Conservation (phyloP, 2,888 invertebrate genomes). For the Cataglyphis rosenhaueri region DNA sequence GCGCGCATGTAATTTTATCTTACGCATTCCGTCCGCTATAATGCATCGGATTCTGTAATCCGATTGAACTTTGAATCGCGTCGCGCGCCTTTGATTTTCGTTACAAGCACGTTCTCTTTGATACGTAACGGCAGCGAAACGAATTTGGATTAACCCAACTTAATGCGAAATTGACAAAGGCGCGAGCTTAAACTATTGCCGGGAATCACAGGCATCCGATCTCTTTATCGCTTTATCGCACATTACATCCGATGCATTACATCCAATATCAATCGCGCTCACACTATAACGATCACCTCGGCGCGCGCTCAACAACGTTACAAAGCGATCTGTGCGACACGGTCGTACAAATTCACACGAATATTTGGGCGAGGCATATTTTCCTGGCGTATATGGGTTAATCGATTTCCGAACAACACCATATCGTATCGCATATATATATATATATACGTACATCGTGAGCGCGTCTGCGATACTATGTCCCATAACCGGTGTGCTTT, state of each 20-base stretch:
- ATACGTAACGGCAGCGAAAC: constrained; percentile 37
- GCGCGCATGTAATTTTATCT: constrained; percentile 21
- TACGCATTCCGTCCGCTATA: constrained; percentile 33
- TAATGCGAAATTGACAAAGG: constrained; percentile 54
- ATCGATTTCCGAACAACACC: constrained; percentile 50
- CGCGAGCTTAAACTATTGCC: constrained; percentile 42
- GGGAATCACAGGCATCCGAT: constrained; percentile 38
- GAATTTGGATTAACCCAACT: constrained; percentile 49
- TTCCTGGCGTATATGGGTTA: constrained; percentile 41
- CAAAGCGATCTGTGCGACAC: constrained; percentile 49
- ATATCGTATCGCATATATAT: constrained; percentile 17
- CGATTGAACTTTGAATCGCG: constrained; percentile 28
- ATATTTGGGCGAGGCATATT: constrained; percentile 48
- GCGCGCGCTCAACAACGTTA: constrained; percentile 28
- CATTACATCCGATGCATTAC: constrained; percentile 32
- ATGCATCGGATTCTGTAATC: constrained; percentile 36
- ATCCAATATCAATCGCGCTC: constrained; percentile 37
- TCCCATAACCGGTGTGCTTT: constrained; percentile 37
- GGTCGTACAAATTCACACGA: constrained; percentile 27
- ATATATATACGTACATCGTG: constrained; percentile 1
- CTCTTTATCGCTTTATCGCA: constrained; percentile 51
- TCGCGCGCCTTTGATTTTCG: constrained; percentile 50
- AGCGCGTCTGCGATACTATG: constrained; percentile 13
- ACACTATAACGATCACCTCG: not conserved
- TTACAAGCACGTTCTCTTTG: constrained; percentile 44